Percentiles rank a stretch among this genome's conserved stretches.
Conservation (phyloP, 2,113 vertebrate species). For the Eulemur macaco region DNA sequence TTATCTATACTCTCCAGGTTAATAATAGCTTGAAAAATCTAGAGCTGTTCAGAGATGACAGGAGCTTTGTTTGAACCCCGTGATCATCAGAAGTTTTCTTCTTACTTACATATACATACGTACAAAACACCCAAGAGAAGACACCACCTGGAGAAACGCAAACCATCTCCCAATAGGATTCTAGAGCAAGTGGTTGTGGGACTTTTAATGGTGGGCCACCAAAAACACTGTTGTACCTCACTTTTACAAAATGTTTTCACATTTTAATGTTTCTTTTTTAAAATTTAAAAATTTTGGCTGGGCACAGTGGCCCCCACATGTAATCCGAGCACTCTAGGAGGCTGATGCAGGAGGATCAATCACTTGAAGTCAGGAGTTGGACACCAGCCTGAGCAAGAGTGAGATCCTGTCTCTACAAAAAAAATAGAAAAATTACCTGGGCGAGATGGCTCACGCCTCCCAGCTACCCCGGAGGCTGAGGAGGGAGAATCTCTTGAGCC, state of each 20-base stretch:
- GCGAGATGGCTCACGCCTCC: too few relatives aligned
- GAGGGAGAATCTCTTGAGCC: too few relatives aligned
- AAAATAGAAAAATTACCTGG: too few relatives aligned
- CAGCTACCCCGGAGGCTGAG: too few relatives aligned
- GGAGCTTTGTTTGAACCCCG: constrained; percentile 21
- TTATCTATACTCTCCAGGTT: constrained; percentile 61
- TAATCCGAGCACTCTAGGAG: too few relatives aligned
- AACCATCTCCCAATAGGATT: background rate
- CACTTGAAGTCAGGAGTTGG: too few relatives aligned
- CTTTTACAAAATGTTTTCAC: background rate
- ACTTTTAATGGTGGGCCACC: background rate
- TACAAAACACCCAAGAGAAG: background rate
- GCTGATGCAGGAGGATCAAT: too few relatives aligned
- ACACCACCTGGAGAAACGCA: background rate
- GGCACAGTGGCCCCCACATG: too few relatives aligned
- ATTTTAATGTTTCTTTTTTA: background rate
- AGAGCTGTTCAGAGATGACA: constrained; percentile 38
- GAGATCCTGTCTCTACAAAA: too few relatives aligned
- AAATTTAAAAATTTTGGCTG: background rate
- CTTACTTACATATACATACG: background rate
- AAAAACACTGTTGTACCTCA: background rate
- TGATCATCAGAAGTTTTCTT: constrained; percentile 38
- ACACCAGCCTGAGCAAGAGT: too few relatives aligned
- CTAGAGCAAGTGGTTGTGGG: background rate
- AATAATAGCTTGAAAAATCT: constrained; percentile 62